Evolutionary conservation across 2,113 vertebrate species (phyloP), one percentile per base, ranked within the genome.

Genomic region (Aythya baeri): DNA sequence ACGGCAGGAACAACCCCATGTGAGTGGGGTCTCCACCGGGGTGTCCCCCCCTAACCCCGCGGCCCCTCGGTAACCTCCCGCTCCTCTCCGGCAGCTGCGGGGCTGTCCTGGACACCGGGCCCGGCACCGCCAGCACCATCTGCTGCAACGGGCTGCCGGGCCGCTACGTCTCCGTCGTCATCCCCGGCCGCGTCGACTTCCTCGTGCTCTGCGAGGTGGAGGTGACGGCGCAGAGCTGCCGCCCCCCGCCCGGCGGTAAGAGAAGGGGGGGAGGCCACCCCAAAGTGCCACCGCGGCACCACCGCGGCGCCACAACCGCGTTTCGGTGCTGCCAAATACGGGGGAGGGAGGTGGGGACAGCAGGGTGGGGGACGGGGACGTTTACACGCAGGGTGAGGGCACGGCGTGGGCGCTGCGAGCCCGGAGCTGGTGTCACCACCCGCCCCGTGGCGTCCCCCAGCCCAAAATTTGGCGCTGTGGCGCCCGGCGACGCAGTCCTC

Each of bases 241-340:
- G 17, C 46, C 34, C 34, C 6, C 63, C 26, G 0, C 83, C 83
- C 1, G 34, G 70, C 0, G 83, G 89, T 91, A 82, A 86, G 16
- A 77, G 25, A 18, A 7, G 18, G 7, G 77, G 25, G 22, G 18
- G 9, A 11, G 4, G 16, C 4, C 6, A 2, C 7, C 43, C 8
- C 11, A 2, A 2, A 2, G 13, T 46, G 17, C 44, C 44, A 46
- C 44, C 44, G 17, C 17, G 44, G 44, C 6, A 17, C 44, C 44
- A 4, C 36, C 36, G 36, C 36, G 36, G 36, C 36, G 36, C 36
- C 36, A 36, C 36, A 36, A 8, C 36, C 36, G 36, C 16, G 17
- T 7, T 46, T 31, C 0, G 0, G 9, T 27, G 17, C 41, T 22
- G 21, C 22, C 3, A 8, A 27, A 1, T 0, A 17, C 0, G 2